phyloP scores from a whole-genome alignment of 2,113 vertebrate species.

The Epinephelus lanceolatus region DNA sequence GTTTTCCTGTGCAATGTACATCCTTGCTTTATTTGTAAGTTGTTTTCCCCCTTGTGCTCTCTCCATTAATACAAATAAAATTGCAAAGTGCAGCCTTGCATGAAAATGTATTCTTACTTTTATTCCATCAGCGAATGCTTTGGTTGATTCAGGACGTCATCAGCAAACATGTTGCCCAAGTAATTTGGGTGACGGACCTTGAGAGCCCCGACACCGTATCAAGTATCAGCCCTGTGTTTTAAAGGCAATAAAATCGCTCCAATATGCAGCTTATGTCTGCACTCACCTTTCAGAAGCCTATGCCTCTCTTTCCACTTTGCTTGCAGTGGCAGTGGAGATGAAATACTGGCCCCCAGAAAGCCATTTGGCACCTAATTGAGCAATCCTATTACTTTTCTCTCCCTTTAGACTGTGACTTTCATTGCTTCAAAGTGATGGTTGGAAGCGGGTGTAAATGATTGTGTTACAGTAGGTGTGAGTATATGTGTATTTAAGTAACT shows the following conservation, averaged over 20 bases:
- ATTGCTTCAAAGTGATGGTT: constrained; percentile 77
- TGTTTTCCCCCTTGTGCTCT: constrained; percentile 32
- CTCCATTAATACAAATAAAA: constrained; percentile 54
- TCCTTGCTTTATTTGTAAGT: constrained; percentile 13
- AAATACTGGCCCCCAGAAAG: constrained; percentile 86
- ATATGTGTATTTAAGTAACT: constrained; percentile 75
- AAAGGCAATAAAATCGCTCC: constrained; percentile 81
- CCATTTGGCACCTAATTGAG: constrained; percentile 89
- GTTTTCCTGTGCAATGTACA: constrained; percentile 27
- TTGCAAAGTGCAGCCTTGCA: constrained; percentile 33
- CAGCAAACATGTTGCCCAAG: constrained; percentile 56
- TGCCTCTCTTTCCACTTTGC: constrained; percentile 79
- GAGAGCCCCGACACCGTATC: constrained; percentile 54
- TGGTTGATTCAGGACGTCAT: constrained; percentile 58
- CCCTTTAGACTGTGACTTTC: constrained; percentile 83
- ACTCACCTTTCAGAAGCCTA: constrained; percentile 74
- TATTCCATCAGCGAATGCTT: constrained; percentile 42
- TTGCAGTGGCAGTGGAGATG: constrained; percentile 82
- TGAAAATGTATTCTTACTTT: constrained; percentile 62
- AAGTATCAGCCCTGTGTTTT: constrained; percentile 71
- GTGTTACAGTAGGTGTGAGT: constrained; percentile 71
- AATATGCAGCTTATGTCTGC: constrained; percentile 82
- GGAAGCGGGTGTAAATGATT: constrained; percentile 75
- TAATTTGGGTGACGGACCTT: constrained; percentile 66
- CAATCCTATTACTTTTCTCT: constrained; percentile 86